phyloP scores from a whole-genome alignment of 2,113 vertebrate species.

The Phainopepla nitens region DNA sequence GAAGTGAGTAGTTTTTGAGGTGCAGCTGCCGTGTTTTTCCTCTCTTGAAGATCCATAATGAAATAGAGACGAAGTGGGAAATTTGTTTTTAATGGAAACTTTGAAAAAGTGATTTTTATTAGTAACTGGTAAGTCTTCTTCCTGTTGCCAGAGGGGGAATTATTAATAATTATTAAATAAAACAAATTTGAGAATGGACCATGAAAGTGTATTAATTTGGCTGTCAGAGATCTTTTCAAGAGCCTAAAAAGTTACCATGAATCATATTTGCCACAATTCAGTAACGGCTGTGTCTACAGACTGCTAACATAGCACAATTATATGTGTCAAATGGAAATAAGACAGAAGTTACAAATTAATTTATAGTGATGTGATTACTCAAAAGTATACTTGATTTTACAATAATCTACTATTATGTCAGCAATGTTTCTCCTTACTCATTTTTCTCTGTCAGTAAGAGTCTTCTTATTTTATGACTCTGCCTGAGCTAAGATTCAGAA shows the following conservation, averaged over 20 bases:
- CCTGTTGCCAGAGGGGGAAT: neutral
- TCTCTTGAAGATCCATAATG: neutral
- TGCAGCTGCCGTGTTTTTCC: neutral
- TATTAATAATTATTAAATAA: neutral
- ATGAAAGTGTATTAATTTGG: neutral
- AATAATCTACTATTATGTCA: neutral
- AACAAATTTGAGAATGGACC: fast-evolving
- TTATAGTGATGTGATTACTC: neutral
- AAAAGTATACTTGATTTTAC: neutral
- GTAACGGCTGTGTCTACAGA: neutral
- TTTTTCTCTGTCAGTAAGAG: neutral
- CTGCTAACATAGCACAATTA: neutral
- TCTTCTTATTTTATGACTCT: neutral
- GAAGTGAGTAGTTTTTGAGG: fast-evolving
- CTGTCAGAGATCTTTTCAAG: neutral
- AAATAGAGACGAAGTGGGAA: neutral
- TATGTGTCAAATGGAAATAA: neutral
- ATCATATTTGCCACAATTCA: neutral
- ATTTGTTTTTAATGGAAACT: neutral
- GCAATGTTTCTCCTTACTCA: neutral
- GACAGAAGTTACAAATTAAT: neutral
- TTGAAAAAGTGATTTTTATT: neutral
- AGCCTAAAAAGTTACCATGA: neutral
- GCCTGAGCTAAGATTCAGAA: neutral
- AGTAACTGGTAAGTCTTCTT: neutral